phyloP scores from a whole-genome alignment of 64 coral and sea anemone genomes.

The Actinia equina region DNA sequence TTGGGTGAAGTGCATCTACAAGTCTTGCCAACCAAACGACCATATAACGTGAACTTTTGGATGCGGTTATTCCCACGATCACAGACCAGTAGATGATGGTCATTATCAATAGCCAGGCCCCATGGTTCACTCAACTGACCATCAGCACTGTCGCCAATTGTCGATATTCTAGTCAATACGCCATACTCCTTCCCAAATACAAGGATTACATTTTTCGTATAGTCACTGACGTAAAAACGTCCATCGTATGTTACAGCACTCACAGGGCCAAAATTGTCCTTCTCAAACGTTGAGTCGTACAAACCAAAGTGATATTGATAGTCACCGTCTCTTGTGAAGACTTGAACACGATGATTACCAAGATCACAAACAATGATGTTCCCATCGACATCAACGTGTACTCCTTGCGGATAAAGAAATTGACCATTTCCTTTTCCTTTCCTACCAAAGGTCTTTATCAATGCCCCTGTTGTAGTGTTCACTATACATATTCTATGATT shows the following conservation, averaged over 20 bases:
- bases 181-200: slow-evolving; percentile 19
- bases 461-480: background rate
- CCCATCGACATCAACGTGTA: no score
- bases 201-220: background rate
- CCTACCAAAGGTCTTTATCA: no score
- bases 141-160: slow-evolving; percentile 19
- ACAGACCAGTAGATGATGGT: background rate
- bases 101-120: slow-evolving; percentile 9
- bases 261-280: background rate
- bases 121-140: background rate
- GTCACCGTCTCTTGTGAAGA: no score
- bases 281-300: no score
- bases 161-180: background rate
- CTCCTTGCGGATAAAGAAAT: no score
- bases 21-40: background rate
- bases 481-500: slow-evolving; percentile 30
- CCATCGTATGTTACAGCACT: slow-evolving; percentile 12
- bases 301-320: no score
- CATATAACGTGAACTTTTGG: background rate
- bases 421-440: no score
- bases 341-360: no score
- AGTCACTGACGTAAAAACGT: slow-evolving; percentile 13
- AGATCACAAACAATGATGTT: no score
- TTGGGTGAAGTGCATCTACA: background rate
- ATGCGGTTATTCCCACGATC: background rate